phyloP scores from a whole-genome alignment of 1,140 invertebrate genomes.

The Bombus picipes region DNA sequence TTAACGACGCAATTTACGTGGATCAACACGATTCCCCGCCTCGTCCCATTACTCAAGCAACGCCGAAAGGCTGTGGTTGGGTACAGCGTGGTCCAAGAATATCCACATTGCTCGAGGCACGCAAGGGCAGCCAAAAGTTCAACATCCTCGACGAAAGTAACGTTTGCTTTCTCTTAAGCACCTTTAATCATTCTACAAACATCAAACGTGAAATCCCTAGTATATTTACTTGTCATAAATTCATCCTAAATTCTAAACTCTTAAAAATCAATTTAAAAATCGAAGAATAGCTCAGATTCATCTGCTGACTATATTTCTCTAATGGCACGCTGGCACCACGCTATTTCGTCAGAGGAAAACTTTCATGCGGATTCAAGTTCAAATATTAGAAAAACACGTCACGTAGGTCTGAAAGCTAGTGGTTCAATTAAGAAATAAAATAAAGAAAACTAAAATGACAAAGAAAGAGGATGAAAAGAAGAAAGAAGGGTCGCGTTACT shows the following conservation, averaged over 20 bases:
- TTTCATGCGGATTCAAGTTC: not conserved
- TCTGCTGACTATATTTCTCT: not conserved
- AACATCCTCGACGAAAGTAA: constrained; percentile 30
- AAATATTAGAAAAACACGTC: constrained; percentile 22
- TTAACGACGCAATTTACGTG: not conserved
- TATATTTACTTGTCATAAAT: not conserved
- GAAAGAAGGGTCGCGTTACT: not conserved
- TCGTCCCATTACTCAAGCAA: not conserved
- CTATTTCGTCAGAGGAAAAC: not conserved
- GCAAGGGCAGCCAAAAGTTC: constrained; percentile 44
- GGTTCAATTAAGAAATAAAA: not conserved
- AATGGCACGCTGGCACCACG: not conserved
- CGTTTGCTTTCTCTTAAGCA: not conserved
- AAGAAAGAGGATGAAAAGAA: not conserved
- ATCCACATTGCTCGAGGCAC: constrained; percentile 7
- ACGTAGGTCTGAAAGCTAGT: not conserved
- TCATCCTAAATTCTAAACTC: fast-evolving
- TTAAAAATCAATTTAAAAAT: not conserved
- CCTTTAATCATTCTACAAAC: not conserved
- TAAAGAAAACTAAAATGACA: not conserved
- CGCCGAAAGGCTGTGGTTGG: not conserved
- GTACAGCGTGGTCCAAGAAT: constrained; percentile 36
- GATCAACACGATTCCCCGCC: not conserved
- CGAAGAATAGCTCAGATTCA: not conserved
- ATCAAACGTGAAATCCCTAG: not conserved